phyloP scores from a whole-genome alignment of 2,113 vertebrate species.

The Galbula dea region DNA sequence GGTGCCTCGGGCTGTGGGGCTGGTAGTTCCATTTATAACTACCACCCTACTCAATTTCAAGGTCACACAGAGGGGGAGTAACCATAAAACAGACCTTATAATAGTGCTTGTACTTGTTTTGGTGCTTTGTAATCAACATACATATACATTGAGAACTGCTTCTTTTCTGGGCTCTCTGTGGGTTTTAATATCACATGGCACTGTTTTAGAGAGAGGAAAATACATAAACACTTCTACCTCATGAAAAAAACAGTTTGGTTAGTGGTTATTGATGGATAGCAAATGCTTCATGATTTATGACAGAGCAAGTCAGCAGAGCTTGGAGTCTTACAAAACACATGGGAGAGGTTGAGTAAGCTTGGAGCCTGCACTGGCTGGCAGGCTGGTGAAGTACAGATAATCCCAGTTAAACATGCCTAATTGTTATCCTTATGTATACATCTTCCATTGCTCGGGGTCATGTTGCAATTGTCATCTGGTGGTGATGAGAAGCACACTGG shows the following conservation, averaged over 20 bases:
- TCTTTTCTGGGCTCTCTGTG: background rate
- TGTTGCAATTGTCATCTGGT: background rate
- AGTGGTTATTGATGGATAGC: constrained; percentile 23
- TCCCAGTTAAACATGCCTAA: constrained; percentile 14
- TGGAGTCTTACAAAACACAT: constrained; percentile 23
- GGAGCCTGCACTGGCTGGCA: background rate
- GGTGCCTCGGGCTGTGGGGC: background rate
- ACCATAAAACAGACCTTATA: background rate
- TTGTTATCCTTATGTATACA: background rate
- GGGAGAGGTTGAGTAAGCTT: background rate
- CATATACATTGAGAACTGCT: background rate
- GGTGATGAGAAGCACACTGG: background rate
- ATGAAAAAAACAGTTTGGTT: background rate
- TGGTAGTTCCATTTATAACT: background rate
- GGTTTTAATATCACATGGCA: background rate
- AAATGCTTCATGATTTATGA: constrained; percentile 14
- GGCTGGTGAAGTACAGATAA: constrained; percentile 32
- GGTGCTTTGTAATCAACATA: background rate
- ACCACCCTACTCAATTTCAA: background rate
- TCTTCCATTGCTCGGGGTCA: background rate
- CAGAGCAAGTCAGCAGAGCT: constrained; percentile 4
- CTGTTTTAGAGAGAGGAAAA: background rate
- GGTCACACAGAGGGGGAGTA: background rate
- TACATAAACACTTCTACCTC: background rate
- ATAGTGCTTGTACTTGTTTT: background rate